Evolutionary conservation across 2,888 invertebrate species (phyloP), one percentile per base, ranked within the genome.

Genomic region (Unio delphinus): DNA sequence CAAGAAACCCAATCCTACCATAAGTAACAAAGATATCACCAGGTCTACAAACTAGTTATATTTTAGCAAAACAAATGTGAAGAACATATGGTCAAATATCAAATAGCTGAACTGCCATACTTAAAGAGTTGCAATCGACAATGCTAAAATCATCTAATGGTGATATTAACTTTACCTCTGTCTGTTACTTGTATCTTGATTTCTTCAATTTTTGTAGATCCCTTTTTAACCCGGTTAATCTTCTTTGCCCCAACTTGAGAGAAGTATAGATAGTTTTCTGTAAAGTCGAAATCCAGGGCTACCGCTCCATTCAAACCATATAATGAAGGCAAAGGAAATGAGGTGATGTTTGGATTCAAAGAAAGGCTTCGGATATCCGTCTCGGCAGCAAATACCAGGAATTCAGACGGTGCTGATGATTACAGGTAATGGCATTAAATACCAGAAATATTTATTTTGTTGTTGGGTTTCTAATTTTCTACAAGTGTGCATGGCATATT

Each of bases 241-340:
- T 80, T 78, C 65, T 80, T 83, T 1, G 74, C 72, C 6, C 76
- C 73, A 45, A 84, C 79, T 67, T 86, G 83, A 6, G 86, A 83
- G 75, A 97, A 99, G 87, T 97, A 93, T 76, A 99, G 90, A 83
- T 93, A 94, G 76, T 95, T 94, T 80, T 97, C 95, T 1, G 93
- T 93, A 86, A 95, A 97, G 88, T 99, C 98, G 88, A 97, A 99
- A 90, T 98, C 99, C 17, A 99, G 93, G 3, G 98, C 98, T 3
- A 97, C 97, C 0, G 97, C 97, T 85, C 97, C 80, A 4, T 59
- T 71, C 4, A 86, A 80, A 4, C 80, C 82, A 6, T 78, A 78
- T 34, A 87, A 92, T 0, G 97, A 94, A 75, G 94, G 93, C 87
- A 98, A 97, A 0, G 98, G 98, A 3, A 95, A 92, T 68, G 82